Evolutionary conservation across 2,113 vertebrate species (phyloP), one percentile per base, ranked within the genome.

Genomic region (Pachyramphus minor): DNA sequence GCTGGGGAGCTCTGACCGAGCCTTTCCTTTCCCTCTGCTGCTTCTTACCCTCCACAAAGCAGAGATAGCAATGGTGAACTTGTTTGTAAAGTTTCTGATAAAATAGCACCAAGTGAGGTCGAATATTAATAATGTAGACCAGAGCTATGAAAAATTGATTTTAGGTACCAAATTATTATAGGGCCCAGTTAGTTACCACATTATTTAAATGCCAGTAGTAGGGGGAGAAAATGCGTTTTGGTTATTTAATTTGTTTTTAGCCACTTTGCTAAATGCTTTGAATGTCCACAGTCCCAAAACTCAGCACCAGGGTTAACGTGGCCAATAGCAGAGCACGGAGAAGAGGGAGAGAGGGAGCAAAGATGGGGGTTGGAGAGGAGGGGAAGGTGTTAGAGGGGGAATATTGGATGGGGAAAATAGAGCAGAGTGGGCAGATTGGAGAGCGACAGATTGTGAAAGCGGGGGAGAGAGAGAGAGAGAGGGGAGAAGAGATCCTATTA

Each of bases 391-490:
- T 87, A 75, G 80, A 82, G 79, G 96, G 92, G 93, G 92, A 83
- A 90, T 86, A 49, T 92, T 95, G 93, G 93, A 96, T 93, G 90
- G 96, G 96, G 92, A 96, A 97, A 96, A 94, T 95, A 95, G 95
- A 95, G 95, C 96, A 90, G 95, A 94, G 96, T 89, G 96, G 93
- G 93, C 90, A 96, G 96, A 96, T 96, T 96, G 95, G 95, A 96
- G 90, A 95, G 92, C 68, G 96, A 95, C 90, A 96, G 96, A 96
- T 95, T 95, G 96, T 86, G 95, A 94, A 94, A 96, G 95, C 91
- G 82, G 93, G 93, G 87, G 95, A 92, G 94, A 95, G 82, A 68
- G 86, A 55, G 92, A 49, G 69, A 62, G 80, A 75, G 86, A 74
- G 81, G 74, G 89, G 88, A 82, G 89, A 71, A 88, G 78, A 84